These are phyloP conservation scores for Notospermus geniculatus DNA, from an alignment of 1,140 invertebrate species.

Conservation along the genomic window DNA sequence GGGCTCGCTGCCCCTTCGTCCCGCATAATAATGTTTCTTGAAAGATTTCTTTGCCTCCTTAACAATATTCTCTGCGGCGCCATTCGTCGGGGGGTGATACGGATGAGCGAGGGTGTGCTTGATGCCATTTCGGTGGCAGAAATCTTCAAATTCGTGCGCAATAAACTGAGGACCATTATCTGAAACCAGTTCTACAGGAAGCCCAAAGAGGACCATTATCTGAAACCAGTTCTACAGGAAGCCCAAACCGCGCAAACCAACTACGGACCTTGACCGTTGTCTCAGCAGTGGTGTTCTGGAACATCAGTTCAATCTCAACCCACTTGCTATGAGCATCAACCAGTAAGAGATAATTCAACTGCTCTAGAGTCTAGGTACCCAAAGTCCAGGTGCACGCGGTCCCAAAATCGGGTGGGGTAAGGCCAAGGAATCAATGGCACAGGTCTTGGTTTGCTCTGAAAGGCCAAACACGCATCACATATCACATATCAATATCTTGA, in stretches of 20 bases:
- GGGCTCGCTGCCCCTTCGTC: neutral
- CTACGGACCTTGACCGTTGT: constrained; percentile 13
- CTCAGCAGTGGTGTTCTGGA: constrained; percentile 8
- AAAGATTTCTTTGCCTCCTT: constrained; percentile 3
- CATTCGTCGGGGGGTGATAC: constrained; percentile 46
- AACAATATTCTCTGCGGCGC: constrained; percentile 32
- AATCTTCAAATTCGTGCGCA: constrained; percentile 50
- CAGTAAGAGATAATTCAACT: neutral
- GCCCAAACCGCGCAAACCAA: constrained; percentile 29
- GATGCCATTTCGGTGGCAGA: constrained; percentile 52
- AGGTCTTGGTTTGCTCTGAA: neutral
- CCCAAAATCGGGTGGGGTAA: neutral
- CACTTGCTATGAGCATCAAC: neutral
- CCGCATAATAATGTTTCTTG: constrained; percentile 8
- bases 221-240: constrained; percentile 39
- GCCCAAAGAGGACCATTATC: constrained; percentile 57
- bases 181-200: constrained; percentile 49
- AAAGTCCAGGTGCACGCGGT: constrained; percentile 4
- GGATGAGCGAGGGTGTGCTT: constrained; percentile 32
- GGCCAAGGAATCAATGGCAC: neutral
- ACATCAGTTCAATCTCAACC: constrained; percentile 1
- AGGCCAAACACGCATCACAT: neutral
- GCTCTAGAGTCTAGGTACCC: neutral
- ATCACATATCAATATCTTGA: neutral
- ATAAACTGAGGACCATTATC: constrained; percentile 57